These are phyloP conservation scores for Porites australiensis DNA, from an alignment of 64 coral and sea anemone species.

Conservation along the genomic window DNA sequence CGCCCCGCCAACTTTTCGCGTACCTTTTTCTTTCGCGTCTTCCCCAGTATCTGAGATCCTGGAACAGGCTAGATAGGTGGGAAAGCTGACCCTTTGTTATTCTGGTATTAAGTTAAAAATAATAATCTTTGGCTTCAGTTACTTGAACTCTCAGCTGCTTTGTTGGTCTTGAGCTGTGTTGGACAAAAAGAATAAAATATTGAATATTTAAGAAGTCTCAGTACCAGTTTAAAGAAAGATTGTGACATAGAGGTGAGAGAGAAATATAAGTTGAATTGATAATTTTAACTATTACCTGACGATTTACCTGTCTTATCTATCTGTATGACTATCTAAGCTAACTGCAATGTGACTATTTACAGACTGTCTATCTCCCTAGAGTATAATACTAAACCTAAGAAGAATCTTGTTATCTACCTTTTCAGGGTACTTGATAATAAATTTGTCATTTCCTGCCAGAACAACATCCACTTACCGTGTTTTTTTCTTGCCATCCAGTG, in stretches of 20 bases:
- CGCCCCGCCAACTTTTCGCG: no score
- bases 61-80: no score
- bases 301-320: not conserved
- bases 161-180: not conserved
- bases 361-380: not conserved
- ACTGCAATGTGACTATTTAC: not conserved
- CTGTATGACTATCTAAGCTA: not conserved
- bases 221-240: not conserved
- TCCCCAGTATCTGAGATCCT: no score
- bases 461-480: no score
- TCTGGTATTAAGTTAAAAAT: no score
- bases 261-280: not conserved
- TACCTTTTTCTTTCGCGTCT: no score
- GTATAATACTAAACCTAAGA: no score
- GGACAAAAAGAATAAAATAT: not conserved
- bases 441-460: no score
- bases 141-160: not conserved
- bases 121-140: not conserved
- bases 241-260: not conserved
- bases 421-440: not conserved
- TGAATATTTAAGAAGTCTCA: not conserved
- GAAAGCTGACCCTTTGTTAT: no score
- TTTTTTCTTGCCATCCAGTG: no score
- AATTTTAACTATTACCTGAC: not conserved
- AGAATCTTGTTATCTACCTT: no score